Evolutionary conservation across 2,888 invertebrate species (phyloP), one percentile per base, ranked within the genome.

Genomic region (Sphaerophoria rueppellii): DNA sequence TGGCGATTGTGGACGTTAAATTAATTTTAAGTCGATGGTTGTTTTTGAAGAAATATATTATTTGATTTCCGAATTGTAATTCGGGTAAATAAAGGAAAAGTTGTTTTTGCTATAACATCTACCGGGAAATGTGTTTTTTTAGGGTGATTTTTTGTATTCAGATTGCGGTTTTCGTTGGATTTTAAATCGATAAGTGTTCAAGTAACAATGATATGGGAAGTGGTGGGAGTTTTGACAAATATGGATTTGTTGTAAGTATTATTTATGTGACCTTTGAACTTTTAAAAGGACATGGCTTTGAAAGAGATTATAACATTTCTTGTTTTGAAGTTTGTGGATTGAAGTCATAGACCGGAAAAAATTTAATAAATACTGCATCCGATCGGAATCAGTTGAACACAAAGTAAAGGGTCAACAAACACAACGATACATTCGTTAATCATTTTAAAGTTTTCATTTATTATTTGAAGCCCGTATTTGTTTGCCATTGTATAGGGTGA

Each of bases 11-110:
- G 24, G 24, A 24, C 24, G 52, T 50, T 60, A 78, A 82, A 82
- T 82, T 74, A 70, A 82, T 82, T 74, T 48, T 35, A 70, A 74
- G 14, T 65, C 74, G 58, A 48, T 65, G 74, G 70, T 37, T 78
- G 74, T 78, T 70, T 35, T 2, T 24, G 24, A 24, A 24, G 60
- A 74, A 24, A 24, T 76, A 73, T 80, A 69, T 76, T 80, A 69
- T 76, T 76, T 76, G 69, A 76, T 73, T 81, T 81, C 40, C 76
- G 58, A 73, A 55, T 61, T 61, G 58, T 58, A 3, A 58, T 40
- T 55, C 35, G n/a, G 11, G 24, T 24, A 24, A 24, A 24, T 24
- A 24, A 24, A 24, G 24, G 24, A 24, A 24, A 24, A 24, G 2
- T 1, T 24, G 1, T 24, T 24, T 24, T 2, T 24, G 24, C n/a